Conservation (phyloP, 1,140 invertebrate species). For the Lasaia peninsularis region DNA sequence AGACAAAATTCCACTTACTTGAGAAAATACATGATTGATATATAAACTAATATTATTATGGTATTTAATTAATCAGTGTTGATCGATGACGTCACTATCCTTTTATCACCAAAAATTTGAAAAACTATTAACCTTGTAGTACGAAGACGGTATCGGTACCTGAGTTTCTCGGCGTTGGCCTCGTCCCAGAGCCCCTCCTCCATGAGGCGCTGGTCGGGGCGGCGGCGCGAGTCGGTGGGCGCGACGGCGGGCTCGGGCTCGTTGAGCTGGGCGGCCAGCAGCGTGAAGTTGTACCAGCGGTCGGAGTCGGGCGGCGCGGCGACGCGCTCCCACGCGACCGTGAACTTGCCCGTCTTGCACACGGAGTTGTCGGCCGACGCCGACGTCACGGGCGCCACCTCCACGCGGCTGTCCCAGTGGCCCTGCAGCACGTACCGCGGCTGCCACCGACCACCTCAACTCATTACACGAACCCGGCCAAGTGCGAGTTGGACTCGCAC, state of each 20-base stretch:
- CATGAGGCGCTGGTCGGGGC: slow-evolving; percentile 98
- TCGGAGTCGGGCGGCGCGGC: slow-evolving; percentile 84
- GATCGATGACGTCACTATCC: too few species aligned
- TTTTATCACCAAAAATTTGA: too few species aligned
- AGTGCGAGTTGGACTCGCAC: too few species aligned
- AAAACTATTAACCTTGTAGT: too few species aligned
- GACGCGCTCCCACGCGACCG: slow-evolving; percentile 91
- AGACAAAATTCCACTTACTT: too few species aligned
- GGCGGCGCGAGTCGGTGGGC: slow-evolving; percentile 94
- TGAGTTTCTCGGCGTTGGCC: slow-evolving; percentile 93
- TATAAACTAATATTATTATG: too few species aligned
- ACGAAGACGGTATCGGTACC: background rate
- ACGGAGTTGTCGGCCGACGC: slow-evolving; percentile 89
- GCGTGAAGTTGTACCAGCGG: slow-evolving; percentile 95
- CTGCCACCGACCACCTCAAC: slow-evolving; percentile 36
- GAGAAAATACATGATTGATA: too few species aligned
- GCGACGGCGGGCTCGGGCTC: slow-evolving; percentile 95
- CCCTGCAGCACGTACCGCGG: slow-evolving; percentile 89
- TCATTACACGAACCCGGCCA: background rate
- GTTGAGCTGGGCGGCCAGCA: slow-evolving; percentile 97
- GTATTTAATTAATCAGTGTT: too few species aligned
- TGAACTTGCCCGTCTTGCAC: slow-evolving; percentile 93
- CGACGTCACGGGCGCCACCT: slow-evolving; percentile 93
- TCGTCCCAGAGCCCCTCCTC: slow-evolving; percentile 97
- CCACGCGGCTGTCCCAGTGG: slow-evolving; percentile 97